These are phyloP conservation scores for Oegoconia quadripuncta DNA, from an alignment of 2,888 invertebrate species.

Conservation along the genomic window DNA sequence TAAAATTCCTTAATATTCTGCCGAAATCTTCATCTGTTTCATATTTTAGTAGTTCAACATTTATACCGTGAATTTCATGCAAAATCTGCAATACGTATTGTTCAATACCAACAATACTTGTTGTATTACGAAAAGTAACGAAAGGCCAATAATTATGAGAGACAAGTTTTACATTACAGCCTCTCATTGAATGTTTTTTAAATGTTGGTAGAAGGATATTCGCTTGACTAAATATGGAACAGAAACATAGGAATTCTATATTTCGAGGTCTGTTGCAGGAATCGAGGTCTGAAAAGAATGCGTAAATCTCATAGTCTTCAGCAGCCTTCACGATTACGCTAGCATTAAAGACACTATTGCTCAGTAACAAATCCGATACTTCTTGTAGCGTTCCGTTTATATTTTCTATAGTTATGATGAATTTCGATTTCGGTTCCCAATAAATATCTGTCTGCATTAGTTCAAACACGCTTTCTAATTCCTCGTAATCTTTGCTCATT, in stretches of 20 bases:
- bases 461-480: constrained; percentile 25
- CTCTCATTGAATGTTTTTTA: constrained; percentile 4
- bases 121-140: constrained; percentile 22
- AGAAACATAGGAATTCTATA: constrained; percentile 1
- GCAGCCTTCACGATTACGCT: constrained; percentile 16
- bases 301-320: constrained; percentile 17
- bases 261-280: constrained; percentile 12
- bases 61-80: constrained; percentile 21
- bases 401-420: constrained; percentile 31
- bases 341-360: constrained; percentile 27
- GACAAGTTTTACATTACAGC: constrained; percentile 25
- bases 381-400: constrained; percentile 17
- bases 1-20: constrained; percentile 21
- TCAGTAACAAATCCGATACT: constrained; percentile 24
- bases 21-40: constrained; percentile 29
- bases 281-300: constrained; percentile 15
- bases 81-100: constrained; percentile 27
- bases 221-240: constrained; percentile 10
- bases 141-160: constrained; percentile 31
- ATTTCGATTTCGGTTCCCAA: constrained; percentile 37
- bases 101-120: constrained; percentile 23
- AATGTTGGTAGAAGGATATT: neutral
- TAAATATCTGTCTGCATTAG: constrained; percentile 23
- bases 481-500: constrained; percentile 23
- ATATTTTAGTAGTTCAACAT: constrained; percentile 25